These are phyloP conservation scores for Ophion ellenae DNA, from an alignment of 2,888 invertebrate genomes.

Conservation along the genomic window DNA sequence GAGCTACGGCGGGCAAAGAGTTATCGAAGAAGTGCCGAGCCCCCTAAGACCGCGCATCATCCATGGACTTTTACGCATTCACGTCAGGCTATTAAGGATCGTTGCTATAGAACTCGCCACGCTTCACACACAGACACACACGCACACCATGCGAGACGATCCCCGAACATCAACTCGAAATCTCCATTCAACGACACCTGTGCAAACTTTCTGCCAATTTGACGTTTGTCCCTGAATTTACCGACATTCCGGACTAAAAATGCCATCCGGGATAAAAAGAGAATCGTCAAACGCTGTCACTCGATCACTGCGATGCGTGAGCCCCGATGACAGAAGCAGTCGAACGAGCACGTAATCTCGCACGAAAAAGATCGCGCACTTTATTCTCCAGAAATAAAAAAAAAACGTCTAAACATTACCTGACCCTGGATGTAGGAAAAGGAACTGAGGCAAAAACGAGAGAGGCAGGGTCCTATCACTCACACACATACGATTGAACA, in stretches of 20 bases:
- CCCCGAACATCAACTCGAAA: too few species aligned
- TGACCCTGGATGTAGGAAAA: not conserved
- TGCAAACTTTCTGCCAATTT: too few species aligned
- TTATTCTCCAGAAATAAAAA: not conserved
- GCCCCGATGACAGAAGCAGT: constrained; percentile 19
- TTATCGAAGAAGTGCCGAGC: too few species aligned
- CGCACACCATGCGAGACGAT: too few species aligned
- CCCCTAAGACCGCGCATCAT: too few species aligned
- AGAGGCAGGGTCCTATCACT: constrained; percentile 43
- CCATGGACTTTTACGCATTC: too few species aligned
- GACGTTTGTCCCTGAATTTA: too few species aligned
- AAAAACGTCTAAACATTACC: not conserved
- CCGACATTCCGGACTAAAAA: not conserved
- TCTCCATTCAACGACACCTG: too few species aligned
- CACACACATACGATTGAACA: constrained; percentile 30
- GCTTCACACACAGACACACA: too few species aligned
- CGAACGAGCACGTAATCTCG: not conserved
- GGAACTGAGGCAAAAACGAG: constrained; percentile 16
- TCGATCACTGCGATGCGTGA: constrained; percentile 36
- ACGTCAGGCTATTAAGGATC: too few species aligned
- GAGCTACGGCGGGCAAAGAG: too few species aligned
- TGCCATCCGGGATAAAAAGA: constrained; percentile 1
- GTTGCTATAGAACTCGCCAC: too few species aligned
- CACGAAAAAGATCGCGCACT: not conserved
- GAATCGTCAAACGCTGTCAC: constrained; percentile 38